Conservation (phyloP, 2,797 vertebrate species). For the Sebastolobus alascanus region DNA sequence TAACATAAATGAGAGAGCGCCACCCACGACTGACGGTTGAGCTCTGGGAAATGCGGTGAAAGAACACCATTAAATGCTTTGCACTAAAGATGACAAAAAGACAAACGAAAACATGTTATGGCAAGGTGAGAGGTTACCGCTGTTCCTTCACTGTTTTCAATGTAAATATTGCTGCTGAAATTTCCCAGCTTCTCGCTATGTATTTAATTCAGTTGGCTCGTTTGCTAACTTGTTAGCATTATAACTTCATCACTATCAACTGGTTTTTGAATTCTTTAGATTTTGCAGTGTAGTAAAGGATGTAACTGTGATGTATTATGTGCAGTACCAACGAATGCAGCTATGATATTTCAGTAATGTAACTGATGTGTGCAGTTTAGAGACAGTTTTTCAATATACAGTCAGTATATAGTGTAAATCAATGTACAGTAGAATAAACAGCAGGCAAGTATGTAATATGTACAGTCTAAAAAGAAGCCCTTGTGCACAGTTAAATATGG, state of each 20-base stretch:
- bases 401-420: background rate
- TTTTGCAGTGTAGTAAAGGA: background rate
- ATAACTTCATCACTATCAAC: background rate
- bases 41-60: background rate
- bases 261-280: background rate
- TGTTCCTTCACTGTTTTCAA: background rate
- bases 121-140: background rate
- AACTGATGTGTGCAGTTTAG: background rate
- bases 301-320: background rate
- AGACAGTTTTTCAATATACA: background rate
- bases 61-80: constrained; percentile 12
- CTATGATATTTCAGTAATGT: background rate
- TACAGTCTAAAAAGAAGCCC: background rate
- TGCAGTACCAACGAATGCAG: background rate
- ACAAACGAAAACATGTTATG: background rate
- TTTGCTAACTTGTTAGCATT: background rate
- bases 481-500: background rate
- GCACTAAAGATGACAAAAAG: constrained; percentile 2
- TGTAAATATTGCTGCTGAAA: background rate
- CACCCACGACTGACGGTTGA: background rate
- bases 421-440: background rate
- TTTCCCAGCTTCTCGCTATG: background rate
- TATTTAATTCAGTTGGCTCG: background rate
- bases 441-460: background rate
- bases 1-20: constrained; percentile 19